Conservation (phyloP, 2,797 vertebrate species). For the Calcarius lapponicus region DNA sequence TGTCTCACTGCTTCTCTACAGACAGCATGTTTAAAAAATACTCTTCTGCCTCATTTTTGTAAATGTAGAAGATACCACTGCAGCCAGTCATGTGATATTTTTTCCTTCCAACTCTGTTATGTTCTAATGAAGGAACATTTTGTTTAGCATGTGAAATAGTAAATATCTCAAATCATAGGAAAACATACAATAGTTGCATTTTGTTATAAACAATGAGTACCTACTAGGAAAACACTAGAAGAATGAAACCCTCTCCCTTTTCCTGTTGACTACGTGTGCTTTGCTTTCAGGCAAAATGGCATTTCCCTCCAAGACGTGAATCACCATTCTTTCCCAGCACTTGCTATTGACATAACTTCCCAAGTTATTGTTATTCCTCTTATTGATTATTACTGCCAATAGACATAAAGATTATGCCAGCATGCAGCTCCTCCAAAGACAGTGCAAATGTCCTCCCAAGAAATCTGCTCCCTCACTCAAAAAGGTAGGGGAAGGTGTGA, state of each 20-base stretch:
- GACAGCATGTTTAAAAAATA: neutral
- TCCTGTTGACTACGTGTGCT: constrained; percentile 51
- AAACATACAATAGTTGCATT: constrained; percentile 46
- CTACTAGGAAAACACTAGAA: constrained; percentile 47
- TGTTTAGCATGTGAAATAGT: constrained; percentile 17
- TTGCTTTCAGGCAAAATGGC: constrained; percentile 43
- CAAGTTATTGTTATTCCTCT: constrained; percentile 34
- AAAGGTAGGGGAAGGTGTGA: neutral
- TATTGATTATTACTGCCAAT: constrained; percentile 20
- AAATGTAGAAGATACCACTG: rapidly evolving
- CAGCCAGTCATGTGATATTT: neutral
- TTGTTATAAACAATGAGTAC: constrained; percentile 55
- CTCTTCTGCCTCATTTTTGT: neutral
- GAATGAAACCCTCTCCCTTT: constrained; percentile 60
- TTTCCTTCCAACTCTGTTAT: neutral
- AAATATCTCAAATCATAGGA: constrained; percentile 30
- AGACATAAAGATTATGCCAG: neutral
- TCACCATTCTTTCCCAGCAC: constrained; percentile 28
- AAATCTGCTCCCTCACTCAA: neutral
- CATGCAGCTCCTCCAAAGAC: neutral
- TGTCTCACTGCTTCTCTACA: neutral
- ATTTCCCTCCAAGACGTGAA: constrained; percentile 47
- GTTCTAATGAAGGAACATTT: constrained; percentile 35
- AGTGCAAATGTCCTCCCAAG: neutral
- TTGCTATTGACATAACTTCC: constrained; percentile 28